Conservation (phyloP, 2,797 vertebrate genomes). For the Hippopotamyrus pictus region DNA sequence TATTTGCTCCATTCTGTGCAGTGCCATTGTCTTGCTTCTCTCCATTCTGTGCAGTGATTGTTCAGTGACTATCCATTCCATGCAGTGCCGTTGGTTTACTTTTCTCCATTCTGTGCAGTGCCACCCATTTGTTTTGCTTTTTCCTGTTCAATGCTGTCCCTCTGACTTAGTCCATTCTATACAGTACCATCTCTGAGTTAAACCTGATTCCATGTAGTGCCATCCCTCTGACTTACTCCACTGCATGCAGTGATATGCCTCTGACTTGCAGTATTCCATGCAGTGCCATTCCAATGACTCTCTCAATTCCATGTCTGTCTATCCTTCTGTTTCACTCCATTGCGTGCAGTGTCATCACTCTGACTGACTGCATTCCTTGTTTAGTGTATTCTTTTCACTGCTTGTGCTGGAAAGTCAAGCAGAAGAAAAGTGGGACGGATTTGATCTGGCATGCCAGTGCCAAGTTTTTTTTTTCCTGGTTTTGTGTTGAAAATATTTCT, state of each 20-base stretch:
- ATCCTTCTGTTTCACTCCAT: neutral
- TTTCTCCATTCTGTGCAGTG: neutral
- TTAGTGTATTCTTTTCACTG: neutral
- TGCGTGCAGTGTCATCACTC: neutral
- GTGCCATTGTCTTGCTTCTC: neutral
- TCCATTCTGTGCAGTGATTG: neutral
- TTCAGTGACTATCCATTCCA: neutral
- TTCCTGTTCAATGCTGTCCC: neutral
- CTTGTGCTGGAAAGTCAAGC: neutral
- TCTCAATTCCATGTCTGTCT: neutral
- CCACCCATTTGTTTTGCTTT: neutral
- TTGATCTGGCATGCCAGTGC: conserved; percentile 2
- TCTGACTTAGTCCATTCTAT: neutral
- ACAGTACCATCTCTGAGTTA: neutral
- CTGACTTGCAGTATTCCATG: neutral
- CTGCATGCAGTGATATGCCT: neutral
- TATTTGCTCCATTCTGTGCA: neutral
- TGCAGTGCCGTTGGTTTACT: neutral
- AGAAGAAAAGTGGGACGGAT: neutral
- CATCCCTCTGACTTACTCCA: neutral
- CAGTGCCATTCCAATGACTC: neutral
- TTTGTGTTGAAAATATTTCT: neutral
- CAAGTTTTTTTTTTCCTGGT: neutral
- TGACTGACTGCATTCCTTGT: neutral
- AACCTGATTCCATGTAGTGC: neutral